A percentile compares a stretch with the other conserved stretches of the same genome.
Conservation (phyloP, 1,140 invertebrate species). For the Papilio xuthus region DNA sequence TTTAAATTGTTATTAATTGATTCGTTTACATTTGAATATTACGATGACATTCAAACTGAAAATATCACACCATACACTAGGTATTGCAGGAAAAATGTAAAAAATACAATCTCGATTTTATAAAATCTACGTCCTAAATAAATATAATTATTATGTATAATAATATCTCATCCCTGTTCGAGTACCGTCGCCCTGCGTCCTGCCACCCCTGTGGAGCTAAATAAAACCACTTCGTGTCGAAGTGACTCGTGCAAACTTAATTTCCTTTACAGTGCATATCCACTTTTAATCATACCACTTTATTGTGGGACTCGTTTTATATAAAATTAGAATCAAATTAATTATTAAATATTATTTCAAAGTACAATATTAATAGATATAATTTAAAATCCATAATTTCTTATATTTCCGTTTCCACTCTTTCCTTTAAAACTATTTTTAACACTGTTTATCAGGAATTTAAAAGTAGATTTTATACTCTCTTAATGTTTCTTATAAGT, state of each 20-base stretch:
- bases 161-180: not conserved
- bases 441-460: too few species aligned
- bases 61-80: too few species aligned
- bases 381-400: not conserved
- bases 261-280: constrained; percentile 29
- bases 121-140: not conserved
- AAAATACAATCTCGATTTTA: not conserved
- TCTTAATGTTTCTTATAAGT: too few species aligned
- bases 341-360: not conserved
- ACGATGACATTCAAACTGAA: too few species aligned
- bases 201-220: not conserved
- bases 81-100: too few species aligned
- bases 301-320: constrained; percentile 4
- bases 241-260: constrained; percentile 29
- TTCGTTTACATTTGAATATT: too few species aligned
- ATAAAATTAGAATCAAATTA: not conserved
- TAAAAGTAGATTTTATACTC: too few species aligned
- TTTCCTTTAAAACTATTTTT: too few species aligned
- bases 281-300: not conserved
- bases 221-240: constrained; percentile 15
- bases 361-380: not conserved
- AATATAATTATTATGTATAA: not conserved
- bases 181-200: not conserved
- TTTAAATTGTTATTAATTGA: too few species aligned
- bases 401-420: too few species aligned